A percentile compares a stretch with the other conserved stretches of the same genome.
Evolutionary conservation across 1,140 invertebrate species (phyloP).

Genomic region (Drosophila obscura): DNA sequence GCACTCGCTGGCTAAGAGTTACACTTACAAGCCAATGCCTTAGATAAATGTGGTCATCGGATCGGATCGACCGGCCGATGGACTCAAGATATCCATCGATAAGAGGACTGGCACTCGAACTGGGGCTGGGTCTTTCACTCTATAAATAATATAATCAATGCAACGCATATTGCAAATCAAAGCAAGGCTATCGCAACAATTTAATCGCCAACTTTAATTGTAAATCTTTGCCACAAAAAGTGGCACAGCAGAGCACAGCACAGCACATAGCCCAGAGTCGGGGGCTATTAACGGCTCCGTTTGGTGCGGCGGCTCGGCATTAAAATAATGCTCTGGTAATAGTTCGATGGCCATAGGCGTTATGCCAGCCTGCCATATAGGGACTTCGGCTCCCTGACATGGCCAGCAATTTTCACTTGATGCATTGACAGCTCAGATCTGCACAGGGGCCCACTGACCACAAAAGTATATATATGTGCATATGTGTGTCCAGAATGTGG

Average conservation of each 20-base stretch:
- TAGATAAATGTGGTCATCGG: slow-evolving; percentile 54
- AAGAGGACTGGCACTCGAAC: not conserved
- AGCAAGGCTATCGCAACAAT: slow-evolving; percentile 70
- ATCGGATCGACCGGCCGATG: slow-evolving; percentile 29
- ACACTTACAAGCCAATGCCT: slow-evolving; percentile 61
- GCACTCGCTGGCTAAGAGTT: slow-evolving; percentile 27
- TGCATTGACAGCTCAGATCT: slow-evolving; percentile 63
- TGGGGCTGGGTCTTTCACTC: slow-evolving; percentile 63
- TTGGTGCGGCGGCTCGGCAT: slow-evolving; percentile 33
- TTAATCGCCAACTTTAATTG: slow-evolving; percentile 78
- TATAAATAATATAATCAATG: slow-evolving; percentile 59
- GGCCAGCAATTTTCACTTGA: slow-evolving; percentile 74
- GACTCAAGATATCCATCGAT: slow-evolving; percentile 60
- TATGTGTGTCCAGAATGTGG: slow-evolving; percentile 4
- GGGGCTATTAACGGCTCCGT: slow-evolving; percentile 55
- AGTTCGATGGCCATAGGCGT: slow-evolving; percentile 70
- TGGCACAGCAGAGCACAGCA: slow-evolving; percentile 32
- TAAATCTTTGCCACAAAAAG: slow-evolving; percentile 66
- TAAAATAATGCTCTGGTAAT: slow-evolving; percentile 74
- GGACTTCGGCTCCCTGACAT: slow-evolving; percentile 55
- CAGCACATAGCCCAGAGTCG: not conserved
- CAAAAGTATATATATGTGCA: slow-evolving; percentile 45
- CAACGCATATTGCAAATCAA: slow-evolving; percentile 63
- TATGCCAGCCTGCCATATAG: slow-evolving; percentile 68
- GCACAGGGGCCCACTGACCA: slow-evolving; percentile 35